Base-by-base conservation (phyloP, 2,113 vertebrate genomes). In the Odocoileus hemionus region DNA sequence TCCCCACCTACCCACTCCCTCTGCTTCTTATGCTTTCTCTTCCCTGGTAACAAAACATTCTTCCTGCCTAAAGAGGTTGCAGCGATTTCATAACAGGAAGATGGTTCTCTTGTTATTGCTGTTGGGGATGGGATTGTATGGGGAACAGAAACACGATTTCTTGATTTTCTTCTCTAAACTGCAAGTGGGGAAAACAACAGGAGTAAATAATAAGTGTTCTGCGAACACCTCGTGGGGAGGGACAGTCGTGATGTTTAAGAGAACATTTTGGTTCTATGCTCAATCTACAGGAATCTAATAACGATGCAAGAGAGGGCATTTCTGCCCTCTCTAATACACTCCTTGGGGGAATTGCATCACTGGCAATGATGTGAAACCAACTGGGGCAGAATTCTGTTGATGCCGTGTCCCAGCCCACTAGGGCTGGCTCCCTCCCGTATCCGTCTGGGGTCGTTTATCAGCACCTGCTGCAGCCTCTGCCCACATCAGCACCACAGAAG, bases 341-440 rank as follows among this genome's bases (percentile, higher is more conserved):
- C 39, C 50, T 39, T 3, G 11, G 47, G n/a, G 47, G 54, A 88
- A 60, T 52, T 0, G 0, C 17, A 13, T 28, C 28, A 15, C 33
- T 1, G 33, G 79, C 2, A 0, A 57, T 0, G 12, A 26, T 3
- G 45, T 30, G 61, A 91, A 39, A 36, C 96, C 30, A 6, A 39
- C 25, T 19, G 5, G 58, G 45, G 78, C 30, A 55, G 55, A 55
- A 36, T 39, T 43, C 88, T 21, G 17, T 39, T 14, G 1, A 3
- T 0, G 0, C 33, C 0, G 0, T 2, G 2, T 28, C 0, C 55
- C 2, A 10, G 45, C 70, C 52, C 26, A 16, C 6, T 2, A 15
- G 45, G 58, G 76, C 15, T n/a, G 17, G 5, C 36, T 47, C 47
- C 85, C 30, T 25, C 86, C 11, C 0, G 1, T 28, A 1, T 9